Evolutionary conservation across 2,797 vertebrate genomes (phyloP), one percentile per base, ranked within the genome.

Genomic region (Eleutherodactylus coqui): DNA sequence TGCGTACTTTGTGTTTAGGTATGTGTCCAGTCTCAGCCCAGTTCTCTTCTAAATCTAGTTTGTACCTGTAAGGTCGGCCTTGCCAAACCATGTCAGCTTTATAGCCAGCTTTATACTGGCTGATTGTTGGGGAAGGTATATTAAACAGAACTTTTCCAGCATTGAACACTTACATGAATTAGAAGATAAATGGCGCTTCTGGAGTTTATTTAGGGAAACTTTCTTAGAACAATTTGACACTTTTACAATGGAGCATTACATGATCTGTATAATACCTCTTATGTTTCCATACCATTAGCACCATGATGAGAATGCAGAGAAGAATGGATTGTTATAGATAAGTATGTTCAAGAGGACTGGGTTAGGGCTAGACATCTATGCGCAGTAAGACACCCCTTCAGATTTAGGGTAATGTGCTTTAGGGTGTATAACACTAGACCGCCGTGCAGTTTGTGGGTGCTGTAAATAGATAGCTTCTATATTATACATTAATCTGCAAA

Each of bases 1-100:
- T 86, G 7, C 88, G 51, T 73, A 73, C 67, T 60, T 70, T 79
- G 51, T 82, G 87, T 90, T 90, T 90, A 90, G 89, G 89, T 75
- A 55, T 16, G 86, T 91, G 89, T 90, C 90, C 88, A 89, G 85
- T 90, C 90, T 89, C 89, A 38, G 88, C 89, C 89, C 90, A 88
- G 86, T 86, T 90, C 88, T 90, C 17, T 75, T 38, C 67, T 51
- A 75, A 58, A 79, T 60, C 14, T 84, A 43, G 36, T 67, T 60
- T 64, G 41, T 62, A 62, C n/a, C 14, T 83, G 86, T 88, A 77
- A 89, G 86, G 85, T 89, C 89, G 89, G 88, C 88, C 90, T 89
- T 88, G 88, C 87, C 91, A 88, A 89, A 88, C 88, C 81, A n/a
- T 87, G 77, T 86, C 82, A 29, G 81, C 89, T 89, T 87, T 84